Evolutionary conservation across 2,113 vertebrate species (phyloP).

Genomic region (Microcebus lehilahytsara): DNA sequence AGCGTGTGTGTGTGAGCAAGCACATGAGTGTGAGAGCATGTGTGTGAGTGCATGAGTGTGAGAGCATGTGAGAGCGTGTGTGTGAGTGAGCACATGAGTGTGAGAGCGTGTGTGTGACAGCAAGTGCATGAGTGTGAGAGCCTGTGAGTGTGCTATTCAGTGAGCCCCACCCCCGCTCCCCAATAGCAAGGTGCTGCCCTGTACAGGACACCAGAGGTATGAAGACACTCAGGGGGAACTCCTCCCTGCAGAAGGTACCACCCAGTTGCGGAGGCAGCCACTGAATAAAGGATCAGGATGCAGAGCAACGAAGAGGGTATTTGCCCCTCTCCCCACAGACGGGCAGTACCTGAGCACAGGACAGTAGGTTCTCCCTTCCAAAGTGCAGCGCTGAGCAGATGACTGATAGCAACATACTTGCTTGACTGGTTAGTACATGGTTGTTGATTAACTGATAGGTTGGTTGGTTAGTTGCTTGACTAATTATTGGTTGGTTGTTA

Average conservation of each 20-base stretch:
- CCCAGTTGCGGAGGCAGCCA: background rate
- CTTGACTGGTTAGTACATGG: background rate
- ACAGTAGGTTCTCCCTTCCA: no score
- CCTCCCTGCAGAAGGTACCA: background rate
- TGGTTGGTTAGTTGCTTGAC: background rate
- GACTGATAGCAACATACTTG: rapidly evolving
- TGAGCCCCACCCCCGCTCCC: background rate
- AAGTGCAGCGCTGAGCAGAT: background rate
- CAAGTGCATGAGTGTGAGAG: background rate
- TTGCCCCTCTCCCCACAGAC: rapidly evolving
- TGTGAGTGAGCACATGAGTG: no score
- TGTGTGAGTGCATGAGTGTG: no score
- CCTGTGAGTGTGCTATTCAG: background rate
- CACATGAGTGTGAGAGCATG: no score
- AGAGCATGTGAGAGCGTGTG: background rate
- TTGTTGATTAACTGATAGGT: background rate
- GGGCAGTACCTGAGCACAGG: rapidly evolving
- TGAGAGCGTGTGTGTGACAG: background rate
- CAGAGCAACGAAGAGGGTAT: background rate
- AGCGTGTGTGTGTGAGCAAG: background rate
- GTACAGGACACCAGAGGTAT: background rate
- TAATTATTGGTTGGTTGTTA: background rate
- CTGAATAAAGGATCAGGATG: background rate
- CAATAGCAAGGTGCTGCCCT: background rate
- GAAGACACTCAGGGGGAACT: background rate